Evolutionary conservation across 1,140 invertebrate species (phyloP).

Genomic region (Latrodectus geometricus): DNA sequence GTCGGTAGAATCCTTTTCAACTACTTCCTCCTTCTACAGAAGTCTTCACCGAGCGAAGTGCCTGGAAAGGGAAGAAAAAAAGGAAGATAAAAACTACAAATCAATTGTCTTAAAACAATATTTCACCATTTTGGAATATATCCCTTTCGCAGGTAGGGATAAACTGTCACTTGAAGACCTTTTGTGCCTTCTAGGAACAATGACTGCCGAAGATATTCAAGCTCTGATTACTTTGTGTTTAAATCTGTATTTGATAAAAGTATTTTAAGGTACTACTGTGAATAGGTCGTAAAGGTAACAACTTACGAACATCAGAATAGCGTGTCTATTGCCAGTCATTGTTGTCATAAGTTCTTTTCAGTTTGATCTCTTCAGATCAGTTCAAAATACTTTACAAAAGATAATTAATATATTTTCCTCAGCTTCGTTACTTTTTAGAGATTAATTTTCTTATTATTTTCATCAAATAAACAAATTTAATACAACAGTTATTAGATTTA

Average conservation of each 20-base stretch:
- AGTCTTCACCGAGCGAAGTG: slow-evolving; percentile 20
- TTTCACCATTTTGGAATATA: background rate
- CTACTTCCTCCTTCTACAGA: background rate
- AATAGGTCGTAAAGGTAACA: background rate
- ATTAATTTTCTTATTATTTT: too few species aligned
- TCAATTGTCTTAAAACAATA: slow-evolving; percentile 12
- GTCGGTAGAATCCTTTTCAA: slow-evolving; percentile 13
- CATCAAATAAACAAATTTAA: too few species aligned
- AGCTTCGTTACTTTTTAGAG: too few species aligned
- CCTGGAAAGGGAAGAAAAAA: slow-evolving; percentile 28
- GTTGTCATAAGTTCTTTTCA: background rate
- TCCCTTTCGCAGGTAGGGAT: background rate
- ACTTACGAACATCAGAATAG: background rate
- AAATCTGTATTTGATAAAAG: background rate
- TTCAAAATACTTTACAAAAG: too few species aligned
- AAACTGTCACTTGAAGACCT: background rate
- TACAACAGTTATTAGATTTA: too few species aligned
- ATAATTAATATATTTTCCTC: too few species aligned
- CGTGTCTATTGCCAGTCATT: background rate
- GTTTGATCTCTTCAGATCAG: too few species aligned
- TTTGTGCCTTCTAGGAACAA: background rate
- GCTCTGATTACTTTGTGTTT: background rate
- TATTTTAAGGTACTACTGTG: background rate
- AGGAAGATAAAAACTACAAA: background rate
- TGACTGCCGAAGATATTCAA: background rate